Conservation (phyloP, 2,113 vertebrate genomes). For the Camelus dromedarius region DNA sequence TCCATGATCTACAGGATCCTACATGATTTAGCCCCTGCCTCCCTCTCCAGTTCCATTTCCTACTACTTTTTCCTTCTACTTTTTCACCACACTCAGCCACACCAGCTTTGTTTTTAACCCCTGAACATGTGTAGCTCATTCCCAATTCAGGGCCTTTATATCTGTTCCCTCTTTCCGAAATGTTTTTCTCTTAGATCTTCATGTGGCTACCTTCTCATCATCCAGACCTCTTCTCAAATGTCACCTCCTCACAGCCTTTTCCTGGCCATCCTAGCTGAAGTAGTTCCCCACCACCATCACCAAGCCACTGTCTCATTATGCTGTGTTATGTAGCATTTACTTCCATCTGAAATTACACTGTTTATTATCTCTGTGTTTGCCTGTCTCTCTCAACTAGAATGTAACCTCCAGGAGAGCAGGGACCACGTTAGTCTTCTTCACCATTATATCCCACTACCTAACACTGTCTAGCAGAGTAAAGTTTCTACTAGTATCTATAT, state of each 20-base stretch:
- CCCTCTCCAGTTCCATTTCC: constrained; percentile 23
- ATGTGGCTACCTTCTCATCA: neutral
- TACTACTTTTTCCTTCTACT: neutral
- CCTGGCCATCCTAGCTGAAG: neutral
- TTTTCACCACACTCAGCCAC: neutral
- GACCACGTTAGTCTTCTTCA: constrained; percentile 28
- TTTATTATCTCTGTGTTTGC: neutral
- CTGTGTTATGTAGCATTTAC: constrained; percentile 1
- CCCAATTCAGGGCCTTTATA: neutral
- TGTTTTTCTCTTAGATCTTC: constrained; percentile 22
- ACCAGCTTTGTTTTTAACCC: constrained; percentile 33
- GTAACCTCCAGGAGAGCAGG: neutral
- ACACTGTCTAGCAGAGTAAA: neutral
- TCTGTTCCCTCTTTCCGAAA: constrained; percentile 33
- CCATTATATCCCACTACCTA: neutral
- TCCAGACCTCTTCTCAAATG: constrained; percentile 32
- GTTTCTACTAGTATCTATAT: neutral
- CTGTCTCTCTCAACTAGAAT: constrained; percentile 17
- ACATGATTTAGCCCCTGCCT: neutral
- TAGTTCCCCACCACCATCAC: neutral
- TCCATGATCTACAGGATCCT: neutral
- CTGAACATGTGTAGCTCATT: constrained; percentile 20
- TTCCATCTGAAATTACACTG: constrained; percentile 1
- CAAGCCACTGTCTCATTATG: neutral
- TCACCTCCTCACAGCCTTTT: neutral